phyloP scores from a whole-genome alignment of 2,113 vertebrate species.

The Climacteris rufus region DNA sequence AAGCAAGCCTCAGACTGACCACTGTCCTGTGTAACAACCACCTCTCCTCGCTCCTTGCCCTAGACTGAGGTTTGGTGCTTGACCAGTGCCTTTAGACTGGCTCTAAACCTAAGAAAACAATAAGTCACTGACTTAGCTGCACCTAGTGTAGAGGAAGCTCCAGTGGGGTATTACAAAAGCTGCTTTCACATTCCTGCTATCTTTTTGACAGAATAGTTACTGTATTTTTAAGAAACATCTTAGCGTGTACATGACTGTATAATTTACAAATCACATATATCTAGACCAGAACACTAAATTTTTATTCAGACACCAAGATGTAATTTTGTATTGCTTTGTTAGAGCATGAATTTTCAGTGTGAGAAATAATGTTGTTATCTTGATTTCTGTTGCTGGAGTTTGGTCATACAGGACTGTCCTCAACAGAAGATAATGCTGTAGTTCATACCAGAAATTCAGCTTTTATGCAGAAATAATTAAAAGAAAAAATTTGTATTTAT shows the following conservation, averaged over 20 bases:
- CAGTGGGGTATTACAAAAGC: background rate
- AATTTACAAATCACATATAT: background rate
- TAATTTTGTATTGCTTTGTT: background rate
- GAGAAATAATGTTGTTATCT: background rate
- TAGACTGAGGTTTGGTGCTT: background rate
- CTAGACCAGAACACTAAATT: background rate
- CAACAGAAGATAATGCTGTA: background rate
- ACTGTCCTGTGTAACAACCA: background rate
- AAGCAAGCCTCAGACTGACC: background rate
- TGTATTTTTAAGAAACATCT: background rate
- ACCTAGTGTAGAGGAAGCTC: background rate
- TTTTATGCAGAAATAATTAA: constrained; percentile 3
- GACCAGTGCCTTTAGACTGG: background rate
- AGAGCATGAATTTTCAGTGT: background rate
- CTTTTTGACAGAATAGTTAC: background rate
- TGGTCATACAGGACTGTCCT: background rate
- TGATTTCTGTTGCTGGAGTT: background rate
- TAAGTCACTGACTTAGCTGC: background rate
- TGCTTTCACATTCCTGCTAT: background rate
- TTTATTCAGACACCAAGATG: background rate
- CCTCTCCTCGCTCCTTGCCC: background rate
- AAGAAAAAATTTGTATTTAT: constrained; percentile 41
- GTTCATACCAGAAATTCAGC: background rate
- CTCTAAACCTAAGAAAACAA: background rate
- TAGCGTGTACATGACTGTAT: background rate